Evolutionary conservation across 1,140 invertebrate species (phyloP).

Genomic region (Caenorhabditis brenneri): DNA sequence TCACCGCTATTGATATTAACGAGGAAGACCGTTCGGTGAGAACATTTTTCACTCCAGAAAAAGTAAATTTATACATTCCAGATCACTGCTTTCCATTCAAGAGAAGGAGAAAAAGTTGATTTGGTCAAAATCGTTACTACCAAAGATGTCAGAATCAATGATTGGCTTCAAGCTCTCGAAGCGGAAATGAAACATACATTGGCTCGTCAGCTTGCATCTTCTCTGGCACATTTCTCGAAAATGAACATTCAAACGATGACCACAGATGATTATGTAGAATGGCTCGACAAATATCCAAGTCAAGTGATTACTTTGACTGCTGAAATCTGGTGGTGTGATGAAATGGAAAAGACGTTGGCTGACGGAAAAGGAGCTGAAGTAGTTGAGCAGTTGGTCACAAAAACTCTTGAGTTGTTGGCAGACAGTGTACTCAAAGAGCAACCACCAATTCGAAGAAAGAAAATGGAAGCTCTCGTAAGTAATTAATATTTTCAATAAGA

Average conservation of each 20-base stretch:
- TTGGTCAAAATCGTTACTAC: slow-evolving; percentile 90
- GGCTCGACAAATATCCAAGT: slow-evolving; percentile 95
- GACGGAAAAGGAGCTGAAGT: slow-evolving; percentile 76
- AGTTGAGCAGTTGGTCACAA: slow-evolving; percentile 84
- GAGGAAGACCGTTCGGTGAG: slow-evolving; percentile 77
- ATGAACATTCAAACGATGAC: slow-evolving; percentile 87
- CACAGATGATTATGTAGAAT: slow-evolving; percentile 82
- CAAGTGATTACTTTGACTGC: slow-evolving; percentile 95
- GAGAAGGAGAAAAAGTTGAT: slow-evolving; percentile 94
- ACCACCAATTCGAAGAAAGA: slow-evolving; percentile 87
- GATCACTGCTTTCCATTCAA: slow-evolving; percentile 83
- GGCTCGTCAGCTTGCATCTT: slow-evolving; percentile 82
- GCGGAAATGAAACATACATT: slow-evolving; percentile 92
- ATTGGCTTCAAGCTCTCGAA: slow-evolving; percentile 93
- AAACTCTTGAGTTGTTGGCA: slow-evolving; percentile 89
- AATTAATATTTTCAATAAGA: too few species aligned
- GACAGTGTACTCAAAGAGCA: slow-evolving; percentile 98
- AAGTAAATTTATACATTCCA: too few species aligned
- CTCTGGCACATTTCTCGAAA: slow-evolving; percentile 86
- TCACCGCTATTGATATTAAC: slow-evolving; percentile 89
- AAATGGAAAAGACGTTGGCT: slow-evolving; percentile 61
- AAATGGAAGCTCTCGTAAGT: slow-evolving; percentile 89
- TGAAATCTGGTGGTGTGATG: slow-evolving; percentile 94
- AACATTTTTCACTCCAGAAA: background rate
- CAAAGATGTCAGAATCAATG: slow-evolving; percentile 93